Percentiles rank a stretch among this genome's conserved stretches.
phyloP scores from a whole-genome alignment of 2,113 vertebrate species.

The Procavia capensis region DNA sequence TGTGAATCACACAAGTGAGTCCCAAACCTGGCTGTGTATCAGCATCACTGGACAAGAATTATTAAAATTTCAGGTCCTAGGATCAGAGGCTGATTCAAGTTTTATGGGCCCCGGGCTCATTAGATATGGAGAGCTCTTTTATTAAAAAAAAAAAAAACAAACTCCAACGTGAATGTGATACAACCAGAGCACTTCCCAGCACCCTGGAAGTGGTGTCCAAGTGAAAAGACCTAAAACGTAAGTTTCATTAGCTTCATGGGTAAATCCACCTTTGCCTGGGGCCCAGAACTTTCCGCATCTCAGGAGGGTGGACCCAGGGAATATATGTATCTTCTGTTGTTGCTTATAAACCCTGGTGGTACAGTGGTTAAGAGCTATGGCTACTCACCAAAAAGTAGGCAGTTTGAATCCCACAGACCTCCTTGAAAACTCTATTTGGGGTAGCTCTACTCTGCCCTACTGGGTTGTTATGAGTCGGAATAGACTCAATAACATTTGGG shows the following conservation, averaged over 20 bases:
- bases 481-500: too few species aligned
- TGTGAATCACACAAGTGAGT: neutral
- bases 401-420: too few species aligned
- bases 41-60: neutral
- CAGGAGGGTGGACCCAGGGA: neutral
- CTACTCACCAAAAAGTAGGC: too few species aligned
- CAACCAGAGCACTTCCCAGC: neutral
- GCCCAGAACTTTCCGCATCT: neutral
- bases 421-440: too few species aligned
- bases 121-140: neutral
- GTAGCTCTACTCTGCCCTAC: too few species aligned
- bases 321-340: neutral
- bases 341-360: too few species aligned
- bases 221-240: neutral
- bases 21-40: neutral
- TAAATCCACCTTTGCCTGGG: neutral
- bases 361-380: too few species aligned
- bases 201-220: neutral
- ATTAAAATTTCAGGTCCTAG: neutral
- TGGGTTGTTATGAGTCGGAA: too few species aligned
- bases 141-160: neutral
- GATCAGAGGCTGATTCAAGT: neutral
- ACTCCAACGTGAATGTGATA: slow-evolving; percentile 26
- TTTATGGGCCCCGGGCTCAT: neutral
- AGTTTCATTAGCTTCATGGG: neutral